These are phyloP conservation scores for Calliopsis andreniformis DNA, from an alignment of 1,140 invertebrate species.

Conservation along the genomic window DNA sequence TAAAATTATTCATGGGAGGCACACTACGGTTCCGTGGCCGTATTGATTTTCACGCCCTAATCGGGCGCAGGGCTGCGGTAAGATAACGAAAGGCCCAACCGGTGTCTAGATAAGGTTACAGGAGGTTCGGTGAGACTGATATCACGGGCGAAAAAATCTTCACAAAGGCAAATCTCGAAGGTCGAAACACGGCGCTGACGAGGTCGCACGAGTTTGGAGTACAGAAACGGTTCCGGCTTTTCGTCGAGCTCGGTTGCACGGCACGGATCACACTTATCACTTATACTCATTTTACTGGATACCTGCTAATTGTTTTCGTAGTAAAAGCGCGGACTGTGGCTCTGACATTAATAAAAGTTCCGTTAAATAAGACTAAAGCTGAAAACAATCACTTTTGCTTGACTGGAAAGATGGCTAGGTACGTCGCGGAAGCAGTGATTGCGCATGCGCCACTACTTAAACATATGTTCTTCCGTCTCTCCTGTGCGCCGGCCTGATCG, in stretches of 20 bases:
- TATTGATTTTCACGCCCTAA: slow-evolving; percentile 80
- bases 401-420: slow-evolving; percentile 80
- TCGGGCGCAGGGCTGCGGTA: slow-evolving; percentile 60
- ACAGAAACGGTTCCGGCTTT: slow-evolving; percentile 70
- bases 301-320: slow-evolving; percentile 98
- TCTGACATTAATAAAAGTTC: slow-evolving; percentile 92
- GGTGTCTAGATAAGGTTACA: slow-evolving; percentile 11
- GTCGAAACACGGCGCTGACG: slow-evolving; percentile 61
- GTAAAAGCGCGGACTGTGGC: slow-evolving; percentile 95
- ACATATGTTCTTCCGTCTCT: slow-evolving; percentile 80
- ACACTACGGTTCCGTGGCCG: slow-evolving; percentile 67
- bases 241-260: slow-evolving; percentile 43
- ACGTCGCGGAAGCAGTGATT: slow-evolving; percentile 76
- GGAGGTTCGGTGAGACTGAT: slow-evolving; percentile 3
- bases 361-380: slow-evolving; percentile 81
- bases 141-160: slow-evolving; percentile 23
- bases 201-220: slow-evolving; percentile 69
- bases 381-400: slow-evolving; percentile 81
- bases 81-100: slow-evolving; percentile 37
- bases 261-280: slow-evolving; percentile 53
- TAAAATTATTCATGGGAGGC: slow-evolving; percentile 67
- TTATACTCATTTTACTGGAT: slow-evolving; percentile 65
- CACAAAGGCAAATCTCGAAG: slow-evolving; percentile 37
- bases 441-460: slow-evolving; percentile 77
- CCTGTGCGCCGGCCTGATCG: slow-evolving; percentile 64